Base-by-base conservation (phyloP, 2,888 invertebrate species). In the Andrena chrysosceles region DNA sequence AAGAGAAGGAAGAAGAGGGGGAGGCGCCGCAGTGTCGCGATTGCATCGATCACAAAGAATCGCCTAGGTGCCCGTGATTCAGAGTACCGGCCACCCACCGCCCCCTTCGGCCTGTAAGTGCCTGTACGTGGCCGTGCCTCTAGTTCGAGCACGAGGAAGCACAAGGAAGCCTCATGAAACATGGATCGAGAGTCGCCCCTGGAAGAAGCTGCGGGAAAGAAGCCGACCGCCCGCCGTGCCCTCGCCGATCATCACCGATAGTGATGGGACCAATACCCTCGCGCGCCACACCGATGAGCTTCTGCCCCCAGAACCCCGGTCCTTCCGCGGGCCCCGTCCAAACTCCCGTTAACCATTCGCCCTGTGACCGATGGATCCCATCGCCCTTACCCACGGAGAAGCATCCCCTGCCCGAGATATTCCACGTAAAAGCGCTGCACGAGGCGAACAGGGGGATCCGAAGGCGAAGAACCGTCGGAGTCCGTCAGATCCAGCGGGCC, bases 161-260 rank as follows among this genome's bases (percentile, higher is more conserved):
- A 60, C 77, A 74, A 80, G 69, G 69, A 77, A 56, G 86, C 75
- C 90, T 91, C 91, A 91, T 91, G 91, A 91, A 91, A 91, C 88
- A 91, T 91, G 91, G 89, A 91, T 91, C 87, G 86, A 72, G 81
- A 84, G 85, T 85, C 84, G 85, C 77, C 74, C 42, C 83, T 78
- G 76, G 86, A 90, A 89, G 87, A 86, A 90, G 83, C 80, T 71
- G 78, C 66, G 72, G 81, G 81, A 86, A 86, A 86, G 83, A 88
- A 88, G 89, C 78, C 77, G 88, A 83, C 82, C 86, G 82, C 88
- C 88, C 75, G 85, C 79, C 69, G 78, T 63, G 87, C 54, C 64
- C 49, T 75, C 84, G 76, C 59, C 81, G 81, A 85, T 78, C 77
- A 77, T 75, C 85, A 72, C 63, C 62, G 85, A 82, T 85, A 83